Percentiles rank a stretch among this genome's conserved stretches.
Evolutionary conservation across 2,113 vertebrate genomes (phyloP).

Genomic region (Urocolius indicus): DNA sequence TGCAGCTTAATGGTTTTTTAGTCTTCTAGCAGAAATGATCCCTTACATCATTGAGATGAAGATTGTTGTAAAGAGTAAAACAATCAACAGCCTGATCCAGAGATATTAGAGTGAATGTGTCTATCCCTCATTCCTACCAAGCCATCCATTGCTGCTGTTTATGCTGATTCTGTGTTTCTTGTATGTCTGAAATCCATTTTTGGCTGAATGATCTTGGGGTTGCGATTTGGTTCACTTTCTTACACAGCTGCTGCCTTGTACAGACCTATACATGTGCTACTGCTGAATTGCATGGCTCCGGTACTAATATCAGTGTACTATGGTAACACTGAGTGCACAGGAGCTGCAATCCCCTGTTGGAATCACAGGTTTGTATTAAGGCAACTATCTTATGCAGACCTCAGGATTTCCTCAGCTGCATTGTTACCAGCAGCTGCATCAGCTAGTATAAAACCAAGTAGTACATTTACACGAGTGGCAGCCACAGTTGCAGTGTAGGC

Average conservation of each 20-base stretch:
- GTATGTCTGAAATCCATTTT: not conserved
- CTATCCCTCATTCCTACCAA: not conserved
- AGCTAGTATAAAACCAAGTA: not conserved
- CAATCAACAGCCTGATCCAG: not conserved
- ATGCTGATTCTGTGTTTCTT: not conserved
- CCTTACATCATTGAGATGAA: not conserved
- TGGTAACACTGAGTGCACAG: not conserved
- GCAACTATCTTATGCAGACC: not conserved
- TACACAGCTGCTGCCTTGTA: not conserved
- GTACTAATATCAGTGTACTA: not conserved
- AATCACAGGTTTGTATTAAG: not conserved
- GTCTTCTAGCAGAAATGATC: not conserved
- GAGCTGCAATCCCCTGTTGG: not conserved
- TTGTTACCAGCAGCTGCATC: not conserved
- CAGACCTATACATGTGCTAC: not conserved
- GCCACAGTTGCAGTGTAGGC: not conserved
- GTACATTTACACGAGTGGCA: not conserved
- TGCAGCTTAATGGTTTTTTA: not conserved
- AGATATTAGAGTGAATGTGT: not conserved
- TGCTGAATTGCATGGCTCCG: not conserved
- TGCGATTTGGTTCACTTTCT: not conserved
- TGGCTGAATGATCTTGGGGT: not conserved
- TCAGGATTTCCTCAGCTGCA: not conserved
- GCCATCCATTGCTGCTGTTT: rapidly evolving
- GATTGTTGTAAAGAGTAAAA: not conserved